These are phyloP conservation scores for Xerus rutilus DNA, from an alignment of 2,797 vertebrate species.

Conservation along the genomic window DNA sequence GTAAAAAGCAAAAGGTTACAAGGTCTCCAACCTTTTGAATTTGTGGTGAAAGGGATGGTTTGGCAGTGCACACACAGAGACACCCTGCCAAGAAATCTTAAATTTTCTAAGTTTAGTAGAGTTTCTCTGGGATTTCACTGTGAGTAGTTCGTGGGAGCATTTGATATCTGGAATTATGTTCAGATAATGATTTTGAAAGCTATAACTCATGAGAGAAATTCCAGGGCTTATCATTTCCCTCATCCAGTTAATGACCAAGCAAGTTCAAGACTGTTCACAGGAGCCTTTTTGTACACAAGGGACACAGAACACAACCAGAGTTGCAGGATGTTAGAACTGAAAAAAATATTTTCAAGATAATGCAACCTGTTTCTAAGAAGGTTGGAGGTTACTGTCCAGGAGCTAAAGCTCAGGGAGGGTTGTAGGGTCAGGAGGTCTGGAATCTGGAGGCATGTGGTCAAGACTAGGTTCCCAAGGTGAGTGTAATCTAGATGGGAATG, in stretches of 20 bases:
- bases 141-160: not conserved
- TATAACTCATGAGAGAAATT: slow-evolving; percentile 28
- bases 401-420: not conserved
- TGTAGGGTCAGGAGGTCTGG: not conserved
- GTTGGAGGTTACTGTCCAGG: not conserved
- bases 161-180: not conserved
- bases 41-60: not conserved
- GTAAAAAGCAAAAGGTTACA: not conserved
- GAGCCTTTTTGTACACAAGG: not conserved
- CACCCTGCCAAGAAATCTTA: not conserved
- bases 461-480: not conserved
- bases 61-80: accelerated
- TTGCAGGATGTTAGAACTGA: not conserved
- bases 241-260: not conserved
- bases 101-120: not conserved
- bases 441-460: not conserved
- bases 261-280: not conserved
- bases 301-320: not conserved
- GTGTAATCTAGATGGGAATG: not conserved
- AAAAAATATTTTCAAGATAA: not conserved
- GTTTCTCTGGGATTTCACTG: not conserved
- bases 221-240: not conserved
- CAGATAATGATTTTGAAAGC: slow-evolving; percentile 1
- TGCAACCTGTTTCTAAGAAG: not conserved
- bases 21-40: not conserved